These are phyloP conservation scores for Plecotus auritus DNA, from an alignment of 2,113 vertebrate genomes.

Conservation along the genomic window DNA sequence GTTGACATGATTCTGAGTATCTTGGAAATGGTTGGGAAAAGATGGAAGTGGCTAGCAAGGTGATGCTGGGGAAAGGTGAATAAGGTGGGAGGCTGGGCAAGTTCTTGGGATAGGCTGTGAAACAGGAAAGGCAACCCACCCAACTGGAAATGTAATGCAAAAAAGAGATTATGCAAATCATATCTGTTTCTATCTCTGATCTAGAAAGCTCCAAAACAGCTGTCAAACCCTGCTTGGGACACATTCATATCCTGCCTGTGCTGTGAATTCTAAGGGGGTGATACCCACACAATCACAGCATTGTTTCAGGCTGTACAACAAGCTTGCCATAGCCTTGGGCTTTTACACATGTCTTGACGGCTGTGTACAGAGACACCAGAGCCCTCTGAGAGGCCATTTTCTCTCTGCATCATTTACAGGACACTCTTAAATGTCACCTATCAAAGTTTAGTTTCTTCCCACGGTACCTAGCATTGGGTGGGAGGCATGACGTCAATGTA, in stretches of 20 bases:
- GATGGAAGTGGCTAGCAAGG: neutral
- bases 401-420: conserved; percentile 39
- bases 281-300: conserved; percentile 40
- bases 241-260: conserved; percentile 15
- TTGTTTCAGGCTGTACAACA: conserved; percentile 51
- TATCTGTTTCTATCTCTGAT: conserved; percentile 55
- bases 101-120: neutral
- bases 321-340: conserved; percentile 41
- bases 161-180: conserved; percentile 25
- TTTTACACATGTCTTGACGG: neutral
- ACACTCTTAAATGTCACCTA: conserved; percentile 55
- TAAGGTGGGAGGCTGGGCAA: neutral
- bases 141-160: conserved; percentile 7
- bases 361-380: neutral
- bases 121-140: neutral
- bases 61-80: neutral
- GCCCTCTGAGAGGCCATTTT: conserved; percentile 28
- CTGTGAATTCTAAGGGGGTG: conserved; percentile 40
- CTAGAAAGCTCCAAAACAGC: conserved; percentile 50
- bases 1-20: neutral
- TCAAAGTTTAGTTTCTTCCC: conserved; percentile 59
- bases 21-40: neutral
- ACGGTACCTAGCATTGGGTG: conserved; percentile 48
- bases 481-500: conserved; percentile 47
- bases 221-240: conserved; percentile 44